Conservation (phyloP, 2,113 vertebrate species). For the Brachionichthys hirsutus region DNA sequence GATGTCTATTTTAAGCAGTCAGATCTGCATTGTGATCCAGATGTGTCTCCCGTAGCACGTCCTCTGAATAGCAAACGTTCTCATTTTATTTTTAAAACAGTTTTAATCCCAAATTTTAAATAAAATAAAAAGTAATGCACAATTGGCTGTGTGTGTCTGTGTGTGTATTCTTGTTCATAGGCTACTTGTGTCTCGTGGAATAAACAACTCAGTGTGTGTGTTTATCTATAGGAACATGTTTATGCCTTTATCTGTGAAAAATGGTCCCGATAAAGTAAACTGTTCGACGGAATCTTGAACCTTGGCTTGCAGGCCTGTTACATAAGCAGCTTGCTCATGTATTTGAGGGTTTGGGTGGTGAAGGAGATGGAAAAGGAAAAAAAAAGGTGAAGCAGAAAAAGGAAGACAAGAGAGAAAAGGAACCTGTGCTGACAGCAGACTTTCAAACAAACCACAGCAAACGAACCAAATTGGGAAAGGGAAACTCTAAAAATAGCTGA, state of each 20-base stretch:
- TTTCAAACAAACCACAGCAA: conserved; percentile 49
- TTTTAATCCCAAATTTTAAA: too few relatives aligned
- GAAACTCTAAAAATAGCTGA: conserved; percentile 48
- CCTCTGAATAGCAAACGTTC: too few relatives aligned
- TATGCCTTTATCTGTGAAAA: conserved; percentile 41
- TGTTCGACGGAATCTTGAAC: conserved; percentile 11
- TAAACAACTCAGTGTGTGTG: conserved; percentile 15
- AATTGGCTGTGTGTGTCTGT: too few relatives aligned
- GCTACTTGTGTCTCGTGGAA: background rate
- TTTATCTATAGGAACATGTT: conserved; percentile 28
- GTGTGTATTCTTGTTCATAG: background rate
- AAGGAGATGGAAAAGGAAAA: conserved; percentile 1
- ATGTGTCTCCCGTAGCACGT: too few relatives aligned
- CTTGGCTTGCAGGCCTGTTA: conserved; percentile 41
- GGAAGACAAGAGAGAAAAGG: conserved; percentile 22
- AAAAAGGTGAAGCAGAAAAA: conserved; percentile 13
- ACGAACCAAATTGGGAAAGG: conserved; percentile 28
- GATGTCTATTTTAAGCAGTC: too few relatives aligned
- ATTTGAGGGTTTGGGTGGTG: conserved; percentile 51
- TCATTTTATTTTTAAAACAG: too few relatives aligned
- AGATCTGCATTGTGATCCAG: too few relatives aligned
- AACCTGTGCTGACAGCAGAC: conserved; percentile 29
- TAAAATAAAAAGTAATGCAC: too few relatives aligned
- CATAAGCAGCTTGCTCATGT: conserved; percentile 58
- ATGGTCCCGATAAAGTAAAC: conserved; percentile 38